Percentiles rank a stretch among this genome's conserved stretches.
Evolutionary conservation across 2,888 invertebrate genomes (phyloP).

Genomic region (Alviniconcha strummeri): DNA sequence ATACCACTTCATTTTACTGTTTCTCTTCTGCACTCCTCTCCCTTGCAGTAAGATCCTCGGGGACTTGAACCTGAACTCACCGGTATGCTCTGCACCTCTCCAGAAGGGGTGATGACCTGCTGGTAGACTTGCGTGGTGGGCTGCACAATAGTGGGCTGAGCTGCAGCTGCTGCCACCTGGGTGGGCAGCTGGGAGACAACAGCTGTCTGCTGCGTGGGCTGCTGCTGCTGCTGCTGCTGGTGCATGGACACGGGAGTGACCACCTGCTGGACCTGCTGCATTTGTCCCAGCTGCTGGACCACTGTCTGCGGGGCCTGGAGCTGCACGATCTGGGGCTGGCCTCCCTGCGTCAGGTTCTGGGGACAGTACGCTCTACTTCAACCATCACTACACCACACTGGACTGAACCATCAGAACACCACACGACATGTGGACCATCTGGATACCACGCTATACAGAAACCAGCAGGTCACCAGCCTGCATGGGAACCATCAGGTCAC

Average conservation of each 20-base stretch:
- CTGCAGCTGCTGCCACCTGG: conserved; percentile 39
- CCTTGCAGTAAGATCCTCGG: too few relatives aligned
- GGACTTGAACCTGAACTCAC: conserved; percentile 42
- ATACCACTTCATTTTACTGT: too few relatives aligned
- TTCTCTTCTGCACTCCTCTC: too few relatives aligned
- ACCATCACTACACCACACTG: too few relatives aligned
- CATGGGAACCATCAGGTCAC: too few relatives aligned
- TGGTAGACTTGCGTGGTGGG: conserved; percentile 64
- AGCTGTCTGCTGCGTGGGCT: conserved; percentile 65
- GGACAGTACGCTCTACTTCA: too few relatives aligned
- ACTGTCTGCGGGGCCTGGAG: conserved; percentile 46
- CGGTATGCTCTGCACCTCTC: conserved; percentile 66
- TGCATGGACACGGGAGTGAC: conserved; percentile 67
- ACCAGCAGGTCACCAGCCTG: too few relatives aligned
- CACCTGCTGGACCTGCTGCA: conserved; percentile 45
- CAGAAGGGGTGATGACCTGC: conserved; percentile 63
- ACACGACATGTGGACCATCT: too few relatives aligned
- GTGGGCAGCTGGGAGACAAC: conserved; percentile 32
- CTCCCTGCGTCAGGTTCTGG: neutral
- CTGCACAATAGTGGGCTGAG: conserved; percentile 33
- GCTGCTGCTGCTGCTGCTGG: conserved; percentile 66
- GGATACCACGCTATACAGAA: too few relatives aligned
- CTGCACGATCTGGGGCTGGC: conserved; percentile 54
- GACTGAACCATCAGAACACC: too few relatives aligned
- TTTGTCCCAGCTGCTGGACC: conserved; percentile 45